These are phyloP conservation scores for Hypselothyrea guttata DNA, from an alignment of 2,888 invertebrate species.

Conservation along the genomic window DNA sequence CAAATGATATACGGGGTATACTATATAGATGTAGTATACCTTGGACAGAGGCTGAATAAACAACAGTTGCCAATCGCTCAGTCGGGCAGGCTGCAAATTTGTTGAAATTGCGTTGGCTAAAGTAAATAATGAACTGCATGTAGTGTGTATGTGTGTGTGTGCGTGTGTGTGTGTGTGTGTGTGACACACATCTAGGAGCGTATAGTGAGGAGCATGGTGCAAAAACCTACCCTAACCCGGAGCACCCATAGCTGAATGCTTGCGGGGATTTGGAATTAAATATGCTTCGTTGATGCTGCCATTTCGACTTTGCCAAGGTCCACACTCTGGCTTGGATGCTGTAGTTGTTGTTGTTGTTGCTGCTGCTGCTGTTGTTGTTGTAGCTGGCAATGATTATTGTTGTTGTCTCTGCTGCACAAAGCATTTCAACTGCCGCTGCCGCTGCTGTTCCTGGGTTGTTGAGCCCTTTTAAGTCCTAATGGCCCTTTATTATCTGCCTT, in stretches of 20 bases:
- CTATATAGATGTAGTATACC: conserved; percentile 49
- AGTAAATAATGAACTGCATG: conserved; percentile 59
- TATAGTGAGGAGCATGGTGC: conserved; percentile 28
- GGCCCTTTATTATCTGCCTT: conserved; percentile 82
- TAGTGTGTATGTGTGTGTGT: neutral
- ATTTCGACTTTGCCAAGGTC: conserved; percentile 74
- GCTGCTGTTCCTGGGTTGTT: conserved; percentile 71
- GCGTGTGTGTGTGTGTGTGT: conserved; percentile 6
- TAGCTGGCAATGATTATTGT: conserved; percentile 25
- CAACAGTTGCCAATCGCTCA: conserved; percentile 67
- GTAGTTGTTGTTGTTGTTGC: conserved; percentile 26
- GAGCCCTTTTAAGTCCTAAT: conserved; percentile 82
- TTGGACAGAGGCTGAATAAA: conserved; percentile 68
- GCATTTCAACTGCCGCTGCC: conserved; percentile 53
- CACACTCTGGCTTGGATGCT: conserved; percentile 39
- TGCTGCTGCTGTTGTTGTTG: conserved; percentile 29
- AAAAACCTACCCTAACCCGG: conserved; percentile 64
- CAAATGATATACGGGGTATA: conserved; percentile 36
- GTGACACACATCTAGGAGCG: conserved; percentile 54
- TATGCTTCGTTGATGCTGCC: conserved; percentile 75
- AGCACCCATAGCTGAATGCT: conserved; percentile 54
- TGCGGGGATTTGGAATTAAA: conserved; percentile 79
- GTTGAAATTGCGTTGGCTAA: conserved; percentile 70
- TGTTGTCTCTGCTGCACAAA: conserved; percentile 52
- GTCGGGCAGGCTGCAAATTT: conserved; percentile 44